Evolutionary conservation across 2,797 vertebrate genomes (phyloP).

Genomic region (Semotilus atromaculatus): DNA sequence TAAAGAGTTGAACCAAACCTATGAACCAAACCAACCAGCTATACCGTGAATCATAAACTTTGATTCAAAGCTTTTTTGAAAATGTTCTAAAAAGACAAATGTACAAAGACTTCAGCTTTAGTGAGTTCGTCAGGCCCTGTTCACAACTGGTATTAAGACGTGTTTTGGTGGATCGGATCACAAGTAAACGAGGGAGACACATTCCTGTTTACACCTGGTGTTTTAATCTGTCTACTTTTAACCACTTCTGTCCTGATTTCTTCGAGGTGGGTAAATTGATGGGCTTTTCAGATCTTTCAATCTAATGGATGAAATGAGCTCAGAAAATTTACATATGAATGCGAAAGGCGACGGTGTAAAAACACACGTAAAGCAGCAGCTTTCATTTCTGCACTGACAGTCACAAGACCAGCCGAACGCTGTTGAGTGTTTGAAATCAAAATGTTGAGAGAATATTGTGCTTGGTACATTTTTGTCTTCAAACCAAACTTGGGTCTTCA

Average conservation of each 20-base stretch:
- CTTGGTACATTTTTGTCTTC: too few species aligned
- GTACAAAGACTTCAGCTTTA: neutral
- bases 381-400: too few species aligned
- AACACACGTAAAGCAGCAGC: too few species aligned
- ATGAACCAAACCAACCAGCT: neutral
- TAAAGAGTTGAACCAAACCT: neutral
- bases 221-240: too few species aligned
- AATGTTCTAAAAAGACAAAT: neutral
- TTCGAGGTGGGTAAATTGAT: neutral
- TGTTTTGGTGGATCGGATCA: neutral
- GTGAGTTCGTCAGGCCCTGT: neutral
- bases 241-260: neutral
- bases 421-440: too few species aligned
- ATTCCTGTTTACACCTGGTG: neutral
- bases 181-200: neutral
- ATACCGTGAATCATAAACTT: neutral
- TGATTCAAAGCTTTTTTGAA: neutral
- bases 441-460: too few species aligned
- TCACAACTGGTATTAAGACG: neutral
- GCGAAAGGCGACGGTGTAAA: too few species aligned
- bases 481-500: too few species aligned
- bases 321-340: neutral
- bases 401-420: too few species aligned
- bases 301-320: neutral
- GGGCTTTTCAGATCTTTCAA: too few species aligned